A percentile compares a stretch with the other conserved stretches of the same genome.
Conservation (phyloP, 2,888 invertebrate genomes). For the Junonia oenone region DNA sequence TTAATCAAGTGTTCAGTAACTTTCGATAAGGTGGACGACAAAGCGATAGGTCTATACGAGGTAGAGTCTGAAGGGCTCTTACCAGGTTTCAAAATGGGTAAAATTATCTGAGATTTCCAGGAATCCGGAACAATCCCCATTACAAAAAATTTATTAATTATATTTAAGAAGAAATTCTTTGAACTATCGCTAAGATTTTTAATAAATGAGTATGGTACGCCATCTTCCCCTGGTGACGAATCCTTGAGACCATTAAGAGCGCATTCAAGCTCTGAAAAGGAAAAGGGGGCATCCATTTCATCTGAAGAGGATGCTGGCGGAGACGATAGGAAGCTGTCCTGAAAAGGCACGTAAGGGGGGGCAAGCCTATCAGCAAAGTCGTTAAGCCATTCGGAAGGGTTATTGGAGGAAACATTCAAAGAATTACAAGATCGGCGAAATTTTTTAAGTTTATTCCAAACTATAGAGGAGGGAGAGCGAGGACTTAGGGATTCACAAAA, state of each 20-base stretch:
- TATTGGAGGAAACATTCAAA: background rate
- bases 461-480: slow-evolving; percentile 5
- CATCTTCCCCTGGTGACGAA: slow-evolving; percentile 25
- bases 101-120: slow-evolving; percentile 21
- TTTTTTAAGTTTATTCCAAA: slow-evolving; percentile 15
- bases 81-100: slow-evolving; percentile 18
- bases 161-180: slow-evolving; percentile 1
- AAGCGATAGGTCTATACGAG: slow-evolving; percentile 23
- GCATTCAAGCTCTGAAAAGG: background rate
- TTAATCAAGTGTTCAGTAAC: slow-evolving; percentile 24
- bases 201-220: slow-evolving; percentile 26
- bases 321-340: background rate
- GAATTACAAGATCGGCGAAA: slow-evolving; percentile 6
- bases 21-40: slow-evolving; percentile 20
- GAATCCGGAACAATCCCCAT: slow-evolving; percentile 6
- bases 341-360: background rate
- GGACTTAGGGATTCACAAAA: slow-evolving; percentile 22
- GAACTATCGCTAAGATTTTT: background rate
- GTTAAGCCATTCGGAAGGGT: background rate
- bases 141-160: slow-evolving; percentile 13
- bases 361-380: background rate
- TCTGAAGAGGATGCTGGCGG: background rate
- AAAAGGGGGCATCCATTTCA: slow-evolving; percentile 18
- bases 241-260: slow-evolving; percentile 10
- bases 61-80: slow-evolving; percentile 10